phyloP scores from a whole-genome alignment of 2,888 invertebrate genomes.

The Drosophila aldrichi region DNA sequence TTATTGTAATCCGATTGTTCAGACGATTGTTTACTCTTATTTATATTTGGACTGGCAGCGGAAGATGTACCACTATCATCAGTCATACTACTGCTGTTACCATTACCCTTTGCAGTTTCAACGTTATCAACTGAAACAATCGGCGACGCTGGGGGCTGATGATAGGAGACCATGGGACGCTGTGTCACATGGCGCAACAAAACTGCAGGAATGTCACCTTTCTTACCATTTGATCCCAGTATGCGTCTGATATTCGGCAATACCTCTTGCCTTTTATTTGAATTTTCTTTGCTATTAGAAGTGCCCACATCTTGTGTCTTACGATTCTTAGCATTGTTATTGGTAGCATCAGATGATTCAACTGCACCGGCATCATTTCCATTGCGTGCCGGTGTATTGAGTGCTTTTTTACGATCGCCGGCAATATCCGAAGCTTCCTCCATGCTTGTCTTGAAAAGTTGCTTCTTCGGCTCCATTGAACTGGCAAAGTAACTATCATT shows the following conservation, averaged over 20 bases:
- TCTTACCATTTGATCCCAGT: conserved; percentile 93
- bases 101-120: conserved; percentile 43
- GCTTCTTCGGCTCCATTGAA: conserved; percentile 42
- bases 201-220: conserved; percentile 92
- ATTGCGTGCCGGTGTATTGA: conserved; percentile 90
- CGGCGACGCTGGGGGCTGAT: conserved; percentile 82
- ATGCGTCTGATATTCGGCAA: conserved; percentile 94
- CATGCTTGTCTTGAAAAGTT: conserved; percentile 26
- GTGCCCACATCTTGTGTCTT: conserved; percentile 28
- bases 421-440: conserved; percentile 22
- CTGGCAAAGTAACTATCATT: conserved; percentile 36
- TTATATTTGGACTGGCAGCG: conserved; percentile 74
- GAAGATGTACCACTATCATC: conserved; percentile 44
- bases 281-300: conserved; percentile 18
- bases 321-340: conserved; percentile 34
- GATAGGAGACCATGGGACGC: conserved; percentile 82
- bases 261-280: conserved; percentile 86
- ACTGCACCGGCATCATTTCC: conserved; percentile 47
- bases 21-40: conserved; percentile 70
- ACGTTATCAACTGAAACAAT: conserved; percentile 70
- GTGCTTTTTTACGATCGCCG: conserved; percentile 87
- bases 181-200: conserved; percentile 89
- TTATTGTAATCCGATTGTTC: conserved; percentile 62
- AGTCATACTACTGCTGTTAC: conserved; percentile 18
- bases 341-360: conserved; percentile 27